Base-by-base conservation (phyloP, 2,113 vertebrate species). In the Zonotrichia leucophrys region DNA sequence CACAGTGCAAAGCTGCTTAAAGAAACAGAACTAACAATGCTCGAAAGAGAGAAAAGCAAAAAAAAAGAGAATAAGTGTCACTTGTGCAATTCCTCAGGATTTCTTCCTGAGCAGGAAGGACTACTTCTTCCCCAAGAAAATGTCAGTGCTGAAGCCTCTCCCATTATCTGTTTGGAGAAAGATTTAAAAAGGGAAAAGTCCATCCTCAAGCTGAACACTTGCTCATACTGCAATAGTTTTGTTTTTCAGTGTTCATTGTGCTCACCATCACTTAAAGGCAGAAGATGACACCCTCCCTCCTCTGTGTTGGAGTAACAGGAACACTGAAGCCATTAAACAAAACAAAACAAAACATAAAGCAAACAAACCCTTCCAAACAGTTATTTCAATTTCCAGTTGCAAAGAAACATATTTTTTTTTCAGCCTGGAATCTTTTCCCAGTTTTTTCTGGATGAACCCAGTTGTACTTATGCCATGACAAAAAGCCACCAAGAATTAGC, bases 1-100 rank as follows among this genome's bases (percentile, higher is more conserved):
- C 85, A 81, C 46, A 64, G 58, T 50, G 76, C 25, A 91, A 93
- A 94, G 52, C 84, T 52, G 58, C 95, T 95, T 96, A 92, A 93
- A 94, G 69, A 67, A 60, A 92, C 60, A 74, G 66, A 90, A 94
- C 93, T 78, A 92, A 92, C 35, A 75, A 88, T 19, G 15, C 41
- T 74, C 83, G 66, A 67, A 87, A 85, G 27, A 6, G 37, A 56
- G 1, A 5, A 5, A 20, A 41, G 8, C 7, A 27, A 33, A 52
- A 25, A n/a, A 22, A 33, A 24, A 14, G 7, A 47, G 28, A 64
- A 3, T 53, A 73, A 67, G 5, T 47, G 20, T 79, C 64, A 67
- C 18, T 83, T 37, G 42, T 58, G 20, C 66, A 58, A 35, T 84
- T 89, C 14, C 25, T 73, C n/a, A 75, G 62, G 42, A 74, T 67